Conservation (phyloP, 1,140 invertebrate genomes). For the Drosophila ercepeae region DNA sequence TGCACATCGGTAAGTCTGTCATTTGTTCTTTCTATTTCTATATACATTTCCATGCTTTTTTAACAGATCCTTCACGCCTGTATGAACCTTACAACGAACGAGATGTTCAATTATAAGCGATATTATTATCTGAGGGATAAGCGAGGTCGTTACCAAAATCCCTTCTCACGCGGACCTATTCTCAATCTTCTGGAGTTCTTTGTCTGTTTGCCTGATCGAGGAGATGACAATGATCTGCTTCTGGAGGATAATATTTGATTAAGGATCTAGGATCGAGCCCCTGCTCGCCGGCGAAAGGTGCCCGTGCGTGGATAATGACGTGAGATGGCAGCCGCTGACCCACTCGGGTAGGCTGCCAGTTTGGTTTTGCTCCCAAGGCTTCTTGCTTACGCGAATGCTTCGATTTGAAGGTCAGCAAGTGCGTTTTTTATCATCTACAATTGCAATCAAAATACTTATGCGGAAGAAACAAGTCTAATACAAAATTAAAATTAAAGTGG, state of each 20-base stretch:
- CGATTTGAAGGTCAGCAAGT: conserved; percentile 1
- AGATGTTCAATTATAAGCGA: conserved; percentile 96
- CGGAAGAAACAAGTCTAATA: background rate
- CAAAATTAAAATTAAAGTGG: background rate
- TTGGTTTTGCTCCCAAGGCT: conserved; percentile 58
- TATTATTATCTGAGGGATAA: conserved; percentile 95
- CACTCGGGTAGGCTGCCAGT: conserved; percentile 43
- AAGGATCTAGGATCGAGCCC: conserved; percentile 77
- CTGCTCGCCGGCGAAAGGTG: conserved; percentile 69
- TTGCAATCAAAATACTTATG: conserved; percentile 17
- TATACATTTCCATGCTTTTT: conserved; percentile 56
- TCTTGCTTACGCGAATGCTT: conserved; percentile 43
- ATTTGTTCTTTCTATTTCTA: background rate
- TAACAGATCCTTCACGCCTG: conserved; percentile 93
- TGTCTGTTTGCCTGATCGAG: conserved; percentile 90
- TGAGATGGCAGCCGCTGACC: conserved; percentile 39
- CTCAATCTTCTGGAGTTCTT: conserved; percentile 96
- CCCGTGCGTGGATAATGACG: conserved; percentile 78
- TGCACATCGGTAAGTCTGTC: conserved; percentile 91
- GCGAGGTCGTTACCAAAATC: conserved; percentile 93
- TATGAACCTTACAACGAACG: conserved; percentile 96
- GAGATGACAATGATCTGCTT: conserved; percentile 89
- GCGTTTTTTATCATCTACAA: conserved; percentile 44
- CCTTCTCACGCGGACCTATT: conserved; percentile 93
- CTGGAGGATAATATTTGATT: conserved; percentile 87